Conservation (phyloP, 2,797 vertebrate genomes). For the Orestias chungarensis region DNA sequence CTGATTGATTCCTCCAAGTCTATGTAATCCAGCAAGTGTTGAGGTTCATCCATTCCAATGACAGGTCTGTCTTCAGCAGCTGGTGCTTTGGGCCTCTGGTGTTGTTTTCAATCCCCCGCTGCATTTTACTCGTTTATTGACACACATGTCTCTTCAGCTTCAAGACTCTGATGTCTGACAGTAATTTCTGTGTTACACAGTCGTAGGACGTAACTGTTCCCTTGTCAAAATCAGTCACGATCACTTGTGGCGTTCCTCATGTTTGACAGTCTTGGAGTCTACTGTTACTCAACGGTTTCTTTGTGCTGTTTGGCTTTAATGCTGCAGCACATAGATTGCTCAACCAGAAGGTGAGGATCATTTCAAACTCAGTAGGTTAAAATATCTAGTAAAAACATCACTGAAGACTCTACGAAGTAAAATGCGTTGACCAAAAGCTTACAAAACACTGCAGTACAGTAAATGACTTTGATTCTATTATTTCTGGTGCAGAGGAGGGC, state of each 20-base stretch:
- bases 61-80: constrained; percentile 46
- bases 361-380: constrained; percentile 38
- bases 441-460: constrained; percentile 31
- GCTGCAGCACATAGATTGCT: constrained; percentile 25
- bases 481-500: constrained; percentile 47
- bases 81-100: constrained; percentile 34
- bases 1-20: constrained; percentile 3
- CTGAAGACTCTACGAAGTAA: constrained; percentile 16
- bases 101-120: constrained; percentile 40
- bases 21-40: constrained; percentile 20
- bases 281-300: constrained; percentile 29
- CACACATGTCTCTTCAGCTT: constrained; percentile 50
- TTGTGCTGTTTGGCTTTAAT: constrained; percentile 23
- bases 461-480: constrained; percentile 61
- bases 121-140: constrained; percentile 37
- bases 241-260: constrained; percentile 28
- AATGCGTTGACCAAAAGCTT: constrained; percentile 44
- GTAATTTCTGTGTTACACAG: constrained; percentile 33
- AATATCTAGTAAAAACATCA: constrained; percentile 34
- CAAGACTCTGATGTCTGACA: constrained; percentile 50
- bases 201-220: constrained; percentile 26
- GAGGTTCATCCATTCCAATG: constrained; percentile 33
- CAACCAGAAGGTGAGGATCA: constrained; percentile 25
- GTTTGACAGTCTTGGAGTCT: constrained; percentile 28
- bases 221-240: constrained; percentile 30